Percentiles rank a stretch among this genome's conserved stretches.
Conservation (phyloP, 1,140 invertebrate genomes). For the Callitettix versicolor region DNA sequence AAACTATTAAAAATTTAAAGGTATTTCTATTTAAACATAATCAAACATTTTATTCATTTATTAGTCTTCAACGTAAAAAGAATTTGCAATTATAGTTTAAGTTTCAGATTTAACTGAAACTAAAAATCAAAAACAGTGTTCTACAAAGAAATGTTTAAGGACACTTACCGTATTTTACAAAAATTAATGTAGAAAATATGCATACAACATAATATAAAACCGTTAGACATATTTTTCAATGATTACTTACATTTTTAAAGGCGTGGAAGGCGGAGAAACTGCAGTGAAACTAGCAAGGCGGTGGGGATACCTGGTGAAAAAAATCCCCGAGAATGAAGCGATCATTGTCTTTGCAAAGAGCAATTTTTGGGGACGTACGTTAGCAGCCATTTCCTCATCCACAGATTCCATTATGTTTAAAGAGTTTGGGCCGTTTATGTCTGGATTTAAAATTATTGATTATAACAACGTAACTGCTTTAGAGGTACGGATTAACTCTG, state of each 20-base stretch:
- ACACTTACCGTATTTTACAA: background rate
- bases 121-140: background rate
- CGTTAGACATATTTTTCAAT: no score
- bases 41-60: no score
- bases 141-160: background rate
- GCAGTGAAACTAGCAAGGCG: conserved; percentile 62
- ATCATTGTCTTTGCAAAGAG: conserved; percentile 61
- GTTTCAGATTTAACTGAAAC: no score
- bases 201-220: background rate
- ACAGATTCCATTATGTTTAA: conserved; percentile 55
- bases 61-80: no score
- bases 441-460: conserved; percentile 58
- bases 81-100: no score
- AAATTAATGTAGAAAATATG: background rate
- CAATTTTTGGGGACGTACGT: conserved; percentile 76
- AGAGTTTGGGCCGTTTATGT: conserved; percentile 71
- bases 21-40: no score
- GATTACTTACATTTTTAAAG: no score
- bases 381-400: conserved; percentile 68
- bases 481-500: conserved; percentile 38
- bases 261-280: conserved; percentile 70
- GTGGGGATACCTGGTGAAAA: conserved; percentile 72
- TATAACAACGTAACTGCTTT: conserved; percentile 60
- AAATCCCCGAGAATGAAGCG: conserved; percentile 56
- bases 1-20: no score